A percentile compares a stretch with the other conserved stretches of the same genome.
These are phyloP conservation scores for Pungitius pungitius DNA, from an alignment of 2,113 vertebrate species.

Conservation along the genomic window DNA sequence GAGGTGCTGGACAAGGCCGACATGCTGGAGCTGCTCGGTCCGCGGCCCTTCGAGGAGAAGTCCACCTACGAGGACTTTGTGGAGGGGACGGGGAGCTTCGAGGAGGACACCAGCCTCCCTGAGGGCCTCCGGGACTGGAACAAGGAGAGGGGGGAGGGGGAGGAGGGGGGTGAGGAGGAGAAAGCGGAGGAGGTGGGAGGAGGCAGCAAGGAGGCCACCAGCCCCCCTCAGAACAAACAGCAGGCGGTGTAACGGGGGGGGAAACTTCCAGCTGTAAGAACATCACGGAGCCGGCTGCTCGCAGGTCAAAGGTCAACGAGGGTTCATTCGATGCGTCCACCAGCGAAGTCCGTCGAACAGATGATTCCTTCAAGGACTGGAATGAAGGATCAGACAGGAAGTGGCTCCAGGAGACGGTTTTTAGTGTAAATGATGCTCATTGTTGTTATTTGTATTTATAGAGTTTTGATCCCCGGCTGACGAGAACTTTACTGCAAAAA, in stretches of 20 bases:
- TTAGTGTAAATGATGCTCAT: not conserved
- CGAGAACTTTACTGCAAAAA: not conserved
- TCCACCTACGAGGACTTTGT: slow-evolving; percentile 93
- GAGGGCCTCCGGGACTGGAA: slow-evolving; percentile 93
- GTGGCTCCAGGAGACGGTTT: not conserved
- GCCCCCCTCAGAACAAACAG: slow-evolving; percentile 32
- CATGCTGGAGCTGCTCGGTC: slow-evolving; percentile 89
- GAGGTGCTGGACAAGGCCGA: slow-evolving; percentile 90
- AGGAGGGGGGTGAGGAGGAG: slow-evolving; percentile 74
- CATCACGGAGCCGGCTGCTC: too few species aligned
- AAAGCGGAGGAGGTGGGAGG: slow-evolving; percentile 75
- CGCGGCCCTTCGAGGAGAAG: slow-evolving; percentile 89
- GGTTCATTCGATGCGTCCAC: too few species aligned
- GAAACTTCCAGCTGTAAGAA: slow-evolving; percentile 11
- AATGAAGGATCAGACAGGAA: not conserved
- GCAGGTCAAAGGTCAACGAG: too few species aligned
- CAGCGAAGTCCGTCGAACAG: too few species aligned
- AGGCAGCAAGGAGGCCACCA: slow-evolving; percentile 58
- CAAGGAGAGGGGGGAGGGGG: slow-evolving; percentile 78
- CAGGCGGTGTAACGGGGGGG: slow-evolving; percentile 30
- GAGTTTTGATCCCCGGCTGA: not conserved
- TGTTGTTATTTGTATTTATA: slow-evolving; percentile 41
- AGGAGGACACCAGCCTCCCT: slow-evolving; percentile 90
- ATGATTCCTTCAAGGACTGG: too few species aligned
- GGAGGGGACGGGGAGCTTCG: slow-evolving; percentile 90